phyloP scores from a whole-genome alignment of 2,113 vertebrate species.

The Craseonycteris thonglongyai region DNA sequence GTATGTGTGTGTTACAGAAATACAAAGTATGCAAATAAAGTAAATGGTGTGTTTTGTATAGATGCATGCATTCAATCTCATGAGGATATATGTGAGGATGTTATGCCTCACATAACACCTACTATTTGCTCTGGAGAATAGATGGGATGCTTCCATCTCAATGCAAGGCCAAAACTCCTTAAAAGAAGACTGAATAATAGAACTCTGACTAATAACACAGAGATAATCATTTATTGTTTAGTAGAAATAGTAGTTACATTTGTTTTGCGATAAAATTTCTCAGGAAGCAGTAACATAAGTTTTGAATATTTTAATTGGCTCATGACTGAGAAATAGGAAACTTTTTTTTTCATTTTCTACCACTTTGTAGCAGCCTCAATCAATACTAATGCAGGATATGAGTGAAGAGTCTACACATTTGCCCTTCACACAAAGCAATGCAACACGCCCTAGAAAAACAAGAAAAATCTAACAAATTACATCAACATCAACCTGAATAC shows the following conservation, averaged over 20 bases:
- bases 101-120: background rate
- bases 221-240: background rate
- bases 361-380: constrained; percentile 2
- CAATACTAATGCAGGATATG: constrained; percentile 28
- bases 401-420: constrained; percentile 20
- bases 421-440: constrained; percentile 39
- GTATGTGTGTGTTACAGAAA: background rate
- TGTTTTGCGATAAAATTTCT: constrained; percentile 47
- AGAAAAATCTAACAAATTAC: background rate
- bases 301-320: constrained; percentile 42
- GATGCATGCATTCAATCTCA: background rate
- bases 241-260: background rate
- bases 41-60: background rate
- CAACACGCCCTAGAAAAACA: background rate
- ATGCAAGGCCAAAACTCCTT: background rate
- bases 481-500: background rate
- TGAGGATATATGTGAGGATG: background rate
- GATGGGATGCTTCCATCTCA: background rate
- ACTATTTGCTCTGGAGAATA: background rate
- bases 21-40: background rate
- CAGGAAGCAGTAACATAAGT: background rate
- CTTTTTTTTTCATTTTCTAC: constrained; percentile 56
- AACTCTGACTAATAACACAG: background rate
- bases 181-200: background rate
- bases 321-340: constrained; percentile 45